Conservation (phyloP, 2,797 vertebrate genomes). For the Cuculus canorus region DNA sequence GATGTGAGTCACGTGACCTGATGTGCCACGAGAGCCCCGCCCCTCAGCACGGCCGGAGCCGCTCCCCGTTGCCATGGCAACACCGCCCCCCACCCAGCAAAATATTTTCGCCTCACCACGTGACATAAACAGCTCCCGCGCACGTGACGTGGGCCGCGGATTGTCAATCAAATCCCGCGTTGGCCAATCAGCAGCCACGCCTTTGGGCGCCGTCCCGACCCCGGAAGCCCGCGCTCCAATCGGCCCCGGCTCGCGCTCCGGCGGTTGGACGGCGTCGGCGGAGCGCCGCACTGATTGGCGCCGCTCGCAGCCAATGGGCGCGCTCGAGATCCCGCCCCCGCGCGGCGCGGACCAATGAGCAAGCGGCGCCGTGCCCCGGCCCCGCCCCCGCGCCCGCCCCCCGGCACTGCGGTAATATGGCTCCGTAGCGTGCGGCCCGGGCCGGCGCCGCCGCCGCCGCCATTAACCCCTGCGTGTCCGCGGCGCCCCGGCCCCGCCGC, state of each 20-base stretch:
- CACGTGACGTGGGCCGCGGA: neutral
- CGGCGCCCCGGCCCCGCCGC: conserved; percentile 48
- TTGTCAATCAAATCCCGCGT: neutral
- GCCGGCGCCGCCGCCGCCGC: neutral
- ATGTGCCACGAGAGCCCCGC: too few species aligned
- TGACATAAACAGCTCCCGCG: conserved; percentile 36
- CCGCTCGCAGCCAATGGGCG: fast-evolving
- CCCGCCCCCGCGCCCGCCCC: neutral
- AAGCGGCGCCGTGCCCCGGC: too few species aligned
- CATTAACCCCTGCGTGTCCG: conserved; percentile 45
- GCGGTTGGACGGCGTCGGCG: neutral
- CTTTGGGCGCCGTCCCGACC: neutral
- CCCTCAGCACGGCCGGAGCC: neutral
- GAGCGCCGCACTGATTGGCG: neutral
- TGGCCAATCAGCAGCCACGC: neutral
- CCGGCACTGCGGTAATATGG: conserved; percentile 65
- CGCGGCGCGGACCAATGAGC: fast-evolving
- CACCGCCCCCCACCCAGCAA: neutral
- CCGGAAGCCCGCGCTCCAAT: neutral
- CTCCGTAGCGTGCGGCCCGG: conserved; percentile 16
- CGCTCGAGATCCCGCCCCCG: fast-evolving
- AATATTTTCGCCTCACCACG: conserved; percentile 31
- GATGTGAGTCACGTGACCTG: too few species aligned
- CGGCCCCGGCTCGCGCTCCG: neutral
- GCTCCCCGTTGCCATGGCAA: neutral